Evolutionary conservation across 2,797 vertebrate genomes (phyloP), one percentile per base, ranked within the genome.

Genomic region (Sphenodon punctatus): DNA sequence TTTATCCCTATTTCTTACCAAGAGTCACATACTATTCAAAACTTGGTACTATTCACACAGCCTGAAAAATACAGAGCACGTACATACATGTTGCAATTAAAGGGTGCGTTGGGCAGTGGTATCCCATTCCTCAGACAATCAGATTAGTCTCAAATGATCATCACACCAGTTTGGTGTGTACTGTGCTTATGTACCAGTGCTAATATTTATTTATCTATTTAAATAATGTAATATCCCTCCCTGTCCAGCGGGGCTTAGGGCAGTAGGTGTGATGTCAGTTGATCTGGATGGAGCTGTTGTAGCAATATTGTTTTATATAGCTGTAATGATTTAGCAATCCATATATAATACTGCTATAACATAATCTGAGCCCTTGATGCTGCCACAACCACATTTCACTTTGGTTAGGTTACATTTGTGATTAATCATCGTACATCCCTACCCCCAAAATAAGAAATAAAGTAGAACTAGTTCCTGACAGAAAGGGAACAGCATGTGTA

Each of bases 311-410:
- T 39, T 39, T 39, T 39, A n/a, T 14, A 15, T n/a, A 51, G 51
- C 51, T 27, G 49, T 51, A 49, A 51, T 51, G 7, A 16, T 51
- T 27, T 51, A 7, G 14, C 51, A 51, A 51, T 15, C 49, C n/a
- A 27, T 4, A 15, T 27, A 14, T n/a, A 15, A 27, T 51, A 19
- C 56, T 27, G 38, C 71, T 71, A 85, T 63, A 82, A 51, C 76
- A 68, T 77, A n/a, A 36, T 77, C 77, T 19, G 55, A 81, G 63
- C 64, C 46, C 67, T 43, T 45, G 66, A 49, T 76, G 51, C 70
- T 88, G 80, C 83, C 85, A 82, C 60, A 76, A 75, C 41, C 63
- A 58, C n/a, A 46, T 59, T 76, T 77, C 66, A 45, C 70, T 78
- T 75, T 79, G 74, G 80, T 79, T 84, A 76, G 55, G 19, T n/a